These are phyloP conservation scores for Ciconia stormi DNA, from an alignment of 2,113 vertebrate species.

Conservation along the genomic window DNA sequence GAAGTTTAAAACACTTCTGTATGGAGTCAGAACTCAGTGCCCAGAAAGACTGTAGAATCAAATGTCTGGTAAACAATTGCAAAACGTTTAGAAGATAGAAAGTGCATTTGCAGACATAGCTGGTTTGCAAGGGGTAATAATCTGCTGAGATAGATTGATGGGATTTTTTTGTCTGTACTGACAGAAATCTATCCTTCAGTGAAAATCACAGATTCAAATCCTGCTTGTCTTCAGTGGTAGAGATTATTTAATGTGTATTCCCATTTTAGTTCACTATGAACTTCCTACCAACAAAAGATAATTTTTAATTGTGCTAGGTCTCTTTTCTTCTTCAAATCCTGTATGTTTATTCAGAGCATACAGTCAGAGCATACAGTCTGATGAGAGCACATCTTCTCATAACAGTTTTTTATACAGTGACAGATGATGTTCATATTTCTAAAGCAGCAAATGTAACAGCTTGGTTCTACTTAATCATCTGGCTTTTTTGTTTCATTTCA, in stretches of 20 bases:
- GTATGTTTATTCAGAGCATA: background rate
- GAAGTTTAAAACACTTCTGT: background rate
- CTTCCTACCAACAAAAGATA: background rate
- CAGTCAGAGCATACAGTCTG: background rate
- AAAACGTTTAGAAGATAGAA: background rate
- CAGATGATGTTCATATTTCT: slow-evolving; percentile 46
- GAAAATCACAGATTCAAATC: background rate
- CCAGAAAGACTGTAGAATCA: background rate
- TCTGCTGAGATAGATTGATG: background rate
- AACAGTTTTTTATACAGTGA: background rate
- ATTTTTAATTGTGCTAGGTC: background rate
- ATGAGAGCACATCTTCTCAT: background rate
- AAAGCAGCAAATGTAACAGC: slow-evolving; percentile 8
- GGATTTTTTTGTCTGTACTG: background rate
- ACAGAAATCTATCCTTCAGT: background rate
- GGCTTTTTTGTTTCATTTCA: background rate
- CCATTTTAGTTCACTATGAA: background rate
- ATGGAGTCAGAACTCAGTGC: background rate
- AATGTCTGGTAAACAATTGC: background rate
- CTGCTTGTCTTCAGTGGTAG: background rate
- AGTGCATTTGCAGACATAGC: background rate
- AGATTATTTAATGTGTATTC: background rate
- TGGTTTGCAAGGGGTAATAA: background rate
- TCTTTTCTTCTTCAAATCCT: background rate
- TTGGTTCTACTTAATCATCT: slow-evolving; percentile 18